Evolutionary conservation across 2,888 invertebrate species (phyloP).

Genomic region (Pyrrhosoma nymphula): DNA sequence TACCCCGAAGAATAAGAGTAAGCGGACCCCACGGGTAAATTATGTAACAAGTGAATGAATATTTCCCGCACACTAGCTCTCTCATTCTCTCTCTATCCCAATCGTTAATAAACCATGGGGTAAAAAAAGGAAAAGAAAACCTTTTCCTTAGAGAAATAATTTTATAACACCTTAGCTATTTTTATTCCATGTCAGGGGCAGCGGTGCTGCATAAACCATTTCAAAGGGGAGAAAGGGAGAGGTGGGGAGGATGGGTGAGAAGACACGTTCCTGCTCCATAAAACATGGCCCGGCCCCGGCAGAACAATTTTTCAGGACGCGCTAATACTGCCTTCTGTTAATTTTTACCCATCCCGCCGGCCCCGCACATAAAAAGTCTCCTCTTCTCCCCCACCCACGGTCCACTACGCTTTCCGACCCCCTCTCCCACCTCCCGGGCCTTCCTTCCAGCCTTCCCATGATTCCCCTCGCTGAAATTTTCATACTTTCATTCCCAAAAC

Average conservation of each 20-base stretch:
- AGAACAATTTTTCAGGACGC: constrained; percentile 27
- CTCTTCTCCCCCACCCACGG: background rate
- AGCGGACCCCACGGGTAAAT: background rate
- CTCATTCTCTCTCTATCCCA: background rate
- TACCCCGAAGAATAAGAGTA: background rate
- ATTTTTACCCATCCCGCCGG: constrained; percentile 16
- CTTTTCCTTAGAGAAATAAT: constrained; percentile 1
- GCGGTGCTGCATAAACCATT: background rate
- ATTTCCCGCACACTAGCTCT: background rate
- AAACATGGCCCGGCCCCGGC: background rate
- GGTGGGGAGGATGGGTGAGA: background rate
- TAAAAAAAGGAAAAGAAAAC: background rate
- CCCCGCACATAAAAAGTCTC: constrained; percentile 12
- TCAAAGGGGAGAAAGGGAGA: background rate
- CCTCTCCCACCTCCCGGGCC: background rate
- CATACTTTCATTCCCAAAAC: constrained; percentile 39
- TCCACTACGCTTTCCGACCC: background rate
- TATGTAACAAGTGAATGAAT: background rate
- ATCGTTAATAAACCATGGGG: background rate
- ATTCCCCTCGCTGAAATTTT: constrained; percentile 19
- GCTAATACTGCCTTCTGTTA: constrained; percentile 31
- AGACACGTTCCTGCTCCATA: constrained; percentile 17
- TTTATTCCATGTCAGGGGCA: constrained; percentile 8
- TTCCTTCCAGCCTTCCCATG: background rate
- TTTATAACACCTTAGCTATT: constrained; percentile 14